A percentile compares a stretch with the other conserved stretches of the same genome.
These are phyloP conservation scores for Setophaga kirtlandii DNA, from an alignment of 2,113 vertebrate genomes.

Conservation along the genomic window DNA sequence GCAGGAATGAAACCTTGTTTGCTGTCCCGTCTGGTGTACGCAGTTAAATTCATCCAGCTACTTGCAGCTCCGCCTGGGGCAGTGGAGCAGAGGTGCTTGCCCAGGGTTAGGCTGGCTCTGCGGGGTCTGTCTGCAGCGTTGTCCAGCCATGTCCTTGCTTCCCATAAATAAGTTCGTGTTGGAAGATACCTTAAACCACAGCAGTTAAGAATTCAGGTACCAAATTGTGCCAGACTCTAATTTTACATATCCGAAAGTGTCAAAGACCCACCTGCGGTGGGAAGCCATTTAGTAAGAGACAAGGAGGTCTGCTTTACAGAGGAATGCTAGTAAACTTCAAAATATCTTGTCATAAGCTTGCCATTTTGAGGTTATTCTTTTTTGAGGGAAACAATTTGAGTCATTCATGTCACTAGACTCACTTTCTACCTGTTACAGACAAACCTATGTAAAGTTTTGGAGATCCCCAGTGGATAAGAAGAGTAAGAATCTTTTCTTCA, in stretches of 20 bases:
- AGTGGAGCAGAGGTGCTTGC: not conserved
- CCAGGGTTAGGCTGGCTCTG: not conserved
- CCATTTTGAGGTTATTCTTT: not conserved
- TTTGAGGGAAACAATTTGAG: not conserved
- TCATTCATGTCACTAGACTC: not conserved
- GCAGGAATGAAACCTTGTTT: not conserved
- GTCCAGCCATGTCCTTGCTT: fast-evolving
- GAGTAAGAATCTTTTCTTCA: not conserved
- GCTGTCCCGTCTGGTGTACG: fast-evolving
- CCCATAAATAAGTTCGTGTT: not conserved
- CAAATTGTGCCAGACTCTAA: not conserved
- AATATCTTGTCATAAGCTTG: not conserved
- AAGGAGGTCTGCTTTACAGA: not conserved
- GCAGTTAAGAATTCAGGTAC: not conserved
- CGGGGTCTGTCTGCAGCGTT: fast-evolving
- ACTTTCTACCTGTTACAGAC: fast-evolving
- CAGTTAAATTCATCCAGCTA: not conserved
- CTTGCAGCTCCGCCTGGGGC: fast-evolving
- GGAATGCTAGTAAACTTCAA: not conserved
- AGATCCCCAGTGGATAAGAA: not conserved
- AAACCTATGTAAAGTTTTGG: not conserved
- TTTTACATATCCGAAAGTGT: fast-evolving
- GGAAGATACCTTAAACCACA: not conserved
- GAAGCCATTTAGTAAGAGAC: not conserved
- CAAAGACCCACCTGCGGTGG: not conserved